Evolutionary conservation across 2,888 invertebrate genomes (phyloP).

Genomic region (Drosophila trichaetosa): DNA sequence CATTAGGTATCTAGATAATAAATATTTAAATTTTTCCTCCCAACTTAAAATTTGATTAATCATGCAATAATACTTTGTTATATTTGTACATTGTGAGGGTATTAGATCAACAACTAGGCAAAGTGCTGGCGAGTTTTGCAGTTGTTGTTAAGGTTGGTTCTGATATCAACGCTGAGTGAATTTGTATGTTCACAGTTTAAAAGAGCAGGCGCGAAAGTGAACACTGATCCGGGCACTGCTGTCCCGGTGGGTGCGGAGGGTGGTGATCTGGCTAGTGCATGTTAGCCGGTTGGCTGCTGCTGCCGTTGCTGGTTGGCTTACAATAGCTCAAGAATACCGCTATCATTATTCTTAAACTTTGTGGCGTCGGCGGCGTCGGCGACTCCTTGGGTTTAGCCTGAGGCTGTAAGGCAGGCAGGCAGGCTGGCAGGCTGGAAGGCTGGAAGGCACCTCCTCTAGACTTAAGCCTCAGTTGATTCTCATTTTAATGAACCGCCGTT

Average conservation of each 20-base stretch:
- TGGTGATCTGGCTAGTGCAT: slow-evolving; percentile 28
- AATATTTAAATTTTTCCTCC: background rate
- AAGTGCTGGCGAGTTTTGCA: slow-evolving; percentile 17
- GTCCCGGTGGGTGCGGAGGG: background rate
- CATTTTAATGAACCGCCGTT: slow-evolving; percentile 84
- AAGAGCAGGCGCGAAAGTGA: slow-evolving; percentile 80
- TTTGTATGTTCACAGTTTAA: slow-evolving; percentile 84
- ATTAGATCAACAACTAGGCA: slow-evolving; percentile 10
- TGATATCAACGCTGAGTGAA: slow-evolving; percentile 83
- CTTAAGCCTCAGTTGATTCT: slow-evolving; percentile 65
- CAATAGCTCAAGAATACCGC: slow-evolving; percentile 84
- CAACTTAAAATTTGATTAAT: background rate
- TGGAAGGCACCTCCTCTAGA: slow-evolving; percentile 43
- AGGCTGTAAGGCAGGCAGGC: slow-evolving; percentile 8
- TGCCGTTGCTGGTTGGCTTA: slow-evolving; percentile 58
- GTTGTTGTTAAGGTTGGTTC: slow-evolving; percentile 55
- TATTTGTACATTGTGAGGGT: slow-evolving; percentile 16
- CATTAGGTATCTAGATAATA: background rate
- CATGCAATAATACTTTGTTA: background rate
- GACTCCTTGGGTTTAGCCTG: slow-evolving; percentile 47
- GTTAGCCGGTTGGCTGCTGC: slow-evolving; percentile 41
- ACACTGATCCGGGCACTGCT: slow-evolving; percentile 54
- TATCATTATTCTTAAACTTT: slow-evolving; percentile 82
- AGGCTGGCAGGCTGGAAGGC: slow-evolving; percentile 21
- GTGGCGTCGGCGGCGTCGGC: slow-evolving; percentile 45